Evolutionary conservation across 2,888 invertebrate species (phyloP).

Genomic region (Papilio elwesi): DNA sequence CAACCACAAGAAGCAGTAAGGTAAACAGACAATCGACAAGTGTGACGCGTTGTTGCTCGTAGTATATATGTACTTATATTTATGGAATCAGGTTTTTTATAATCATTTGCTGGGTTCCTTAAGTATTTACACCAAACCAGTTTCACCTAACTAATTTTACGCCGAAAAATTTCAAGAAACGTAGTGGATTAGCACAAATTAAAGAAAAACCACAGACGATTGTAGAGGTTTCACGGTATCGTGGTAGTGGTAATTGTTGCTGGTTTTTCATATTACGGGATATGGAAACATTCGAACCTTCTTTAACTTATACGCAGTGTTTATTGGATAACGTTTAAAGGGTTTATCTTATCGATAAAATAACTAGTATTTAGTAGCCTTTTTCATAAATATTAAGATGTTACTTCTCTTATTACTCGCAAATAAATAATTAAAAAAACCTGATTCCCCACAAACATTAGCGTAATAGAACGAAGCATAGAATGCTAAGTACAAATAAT

Average conservation of each 20-base stretch:
- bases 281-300: no score
- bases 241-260: no score
- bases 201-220: no score
- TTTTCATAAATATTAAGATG: background rate
- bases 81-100: conserved; percentile 68
- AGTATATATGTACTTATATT: conserved; percentile 66
- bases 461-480: conserved; percentile 79
- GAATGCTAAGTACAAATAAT: conserved; percentile 81
- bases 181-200: no score
- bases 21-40: conserved; percentile 76
- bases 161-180: no score
- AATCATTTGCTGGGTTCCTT: conserved; percentile 45
- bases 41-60: conserved; percentile 77
- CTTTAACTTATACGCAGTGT: no score
- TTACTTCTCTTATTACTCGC: background rate
- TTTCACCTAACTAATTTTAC: no score
- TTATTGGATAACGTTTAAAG: no score
- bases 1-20: conserved; percentile 76
- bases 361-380: background rate
- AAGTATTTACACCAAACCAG: conserved; percentile 27
- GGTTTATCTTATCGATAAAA: no score
- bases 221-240: no score
- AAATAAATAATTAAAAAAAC: conserved; percentile 52
- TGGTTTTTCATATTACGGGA: no score
- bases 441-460: conserved; percentile 79